Evolutionary conservation across 92 coral and sea anemone genomes (phyloP).

Genomic region (Phymanthus crucifer): DNA sequence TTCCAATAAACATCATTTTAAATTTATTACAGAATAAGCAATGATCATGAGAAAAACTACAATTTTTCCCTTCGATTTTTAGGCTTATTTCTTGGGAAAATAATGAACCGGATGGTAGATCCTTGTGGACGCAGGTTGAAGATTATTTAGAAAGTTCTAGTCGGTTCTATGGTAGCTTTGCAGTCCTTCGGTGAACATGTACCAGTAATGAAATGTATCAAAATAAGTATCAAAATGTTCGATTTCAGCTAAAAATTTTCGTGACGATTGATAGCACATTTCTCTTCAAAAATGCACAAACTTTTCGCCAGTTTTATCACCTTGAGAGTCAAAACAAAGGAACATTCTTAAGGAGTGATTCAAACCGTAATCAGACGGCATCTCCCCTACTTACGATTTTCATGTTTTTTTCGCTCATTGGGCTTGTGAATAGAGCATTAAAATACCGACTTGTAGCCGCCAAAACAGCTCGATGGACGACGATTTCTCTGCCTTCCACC

Average conservation of each 20-base stretch:
- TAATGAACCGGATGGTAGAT: too few relatives aligned
- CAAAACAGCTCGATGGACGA: slow-evolving; percentile 86
- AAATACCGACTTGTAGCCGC: slow-evolving; percentile 93
- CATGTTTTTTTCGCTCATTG: slow-evolving; percentile 82
- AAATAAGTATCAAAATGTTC: too few relatives aligned
- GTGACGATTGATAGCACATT: neutral
- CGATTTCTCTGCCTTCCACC: slow-evolving; percentile 68
- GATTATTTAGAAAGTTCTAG: neutral
- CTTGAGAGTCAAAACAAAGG: neutral
- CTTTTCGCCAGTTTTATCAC: neutral
- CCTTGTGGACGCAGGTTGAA: neutral
- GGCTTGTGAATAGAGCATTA: slow-evolving; percentile 92
- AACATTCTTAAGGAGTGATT: neutral
- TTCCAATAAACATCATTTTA: too few relatives aligned
- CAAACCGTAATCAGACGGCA: neutral
- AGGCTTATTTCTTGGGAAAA: too few relatives aligned
- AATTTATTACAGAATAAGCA: too few relatives aligned
- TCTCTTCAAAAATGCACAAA: neutral
- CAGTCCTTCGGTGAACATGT: neutral
- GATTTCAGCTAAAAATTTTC: too few relatives aligned
- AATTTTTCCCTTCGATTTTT: too few relatives aligned
- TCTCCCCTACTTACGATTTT: slow-evolving; percentile 60
- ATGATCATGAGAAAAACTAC: too few relatives aligned
- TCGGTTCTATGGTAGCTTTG: neutral
- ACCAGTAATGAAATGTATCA: too few relatives aligned